Percentiles rank a stretch among this genome's conserved stretches.
phyloP scores from a whole-genome alignment of 1,140 invertebrate genomes.

The Hypsibius dujardini region DNA sequence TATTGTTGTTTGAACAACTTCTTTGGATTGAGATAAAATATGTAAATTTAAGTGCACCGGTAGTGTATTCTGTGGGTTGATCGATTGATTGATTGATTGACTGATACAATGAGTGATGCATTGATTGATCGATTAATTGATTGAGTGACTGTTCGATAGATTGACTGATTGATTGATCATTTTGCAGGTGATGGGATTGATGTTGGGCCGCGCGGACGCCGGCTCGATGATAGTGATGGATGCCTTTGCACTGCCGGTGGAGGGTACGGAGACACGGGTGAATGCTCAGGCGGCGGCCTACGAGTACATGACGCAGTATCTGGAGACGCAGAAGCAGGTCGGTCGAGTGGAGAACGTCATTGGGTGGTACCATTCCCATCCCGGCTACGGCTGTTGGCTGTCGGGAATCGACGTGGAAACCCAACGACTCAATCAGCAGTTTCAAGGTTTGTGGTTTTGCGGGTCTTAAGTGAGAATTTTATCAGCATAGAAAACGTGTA shows the following conservation, averaged over 20 bases:
- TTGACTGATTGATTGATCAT: no score
- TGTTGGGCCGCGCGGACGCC: conserved; percentile 64
- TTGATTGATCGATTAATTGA: no score
- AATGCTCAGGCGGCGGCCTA: conserved; percentile 99
- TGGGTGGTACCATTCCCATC: conserved; percentile 99
- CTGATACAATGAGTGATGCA: no score
- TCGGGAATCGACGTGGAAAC: conserved; percentile 98
- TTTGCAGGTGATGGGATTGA: conserved; percentile 90
- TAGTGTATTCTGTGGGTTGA: no score
- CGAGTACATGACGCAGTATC: conserved; percentile 98
- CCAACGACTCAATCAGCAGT: conserved; percentile 97
- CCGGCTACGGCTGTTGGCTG: conserved; percentile 97
- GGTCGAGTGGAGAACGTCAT: conserved; percentile 91
- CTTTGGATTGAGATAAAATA: no score
- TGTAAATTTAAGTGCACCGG: no score
- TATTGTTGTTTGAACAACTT: no score
- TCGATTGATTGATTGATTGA: no score
- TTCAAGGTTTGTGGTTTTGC: no score
- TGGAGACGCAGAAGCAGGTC: conserved; percentile 81
- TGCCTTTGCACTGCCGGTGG: conserved; percentile 83
- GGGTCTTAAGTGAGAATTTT: no score
- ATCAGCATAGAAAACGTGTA: no score
- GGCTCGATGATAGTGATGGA: conserved; percentile 84
- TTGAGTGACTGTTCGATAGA: no score
- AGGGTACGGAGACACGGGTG: conserved; percentile 93